Evolutionary conservation across 2,113 vertebrate genomes (phyloP), one percentile per base, ranked within the genome.

Genomic region (Cyrtonyx montezumae): DNA sequence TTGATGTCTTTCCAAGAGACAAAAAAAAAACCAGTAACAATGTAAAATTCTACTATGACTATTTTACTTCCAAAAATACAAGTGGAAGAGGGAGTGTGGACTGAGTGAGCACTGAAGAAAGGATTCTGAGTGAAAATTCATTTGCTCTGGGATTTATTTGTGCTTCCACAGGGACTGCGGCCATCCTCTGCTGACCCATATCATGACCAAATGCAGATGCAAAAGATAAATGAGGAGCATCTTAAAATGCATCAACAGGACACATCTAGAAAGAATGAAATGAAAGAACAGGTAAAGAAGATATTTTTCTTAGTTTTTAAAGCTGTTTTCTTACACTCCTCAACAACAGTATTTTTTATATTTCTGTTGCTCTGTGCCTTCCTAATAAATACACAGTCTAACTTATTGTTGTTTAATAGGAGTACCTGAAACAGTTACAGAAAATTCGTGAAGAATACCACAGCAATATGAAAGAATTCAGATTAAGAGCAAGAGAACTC

Each of bases 361-460:
- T 2, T 67, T 42, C 67, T 76, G 34, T 51, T 70, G 87, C 34
- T 71, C 7, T 65, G 51, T 51, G 28, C 74, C 42, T 75, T 83
- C 79, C 11, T 75, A 55, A 77, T 61, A 32, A 4, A 23, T 32
- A 43, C 8, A 7, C 56, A 14, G 66, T 84, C 55, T 67, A 51
- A 68, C 19, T 20, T 68, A n/a, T 13, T 76, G 46, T 84, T 97
- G 17, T 85, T 90, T 95, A 69, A 82, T 62, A 99, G 99, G 98
- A 99, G 65, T 99, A 99, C 79, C 96, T 99, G 86, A 96, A 96
- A 82, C 98, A 99, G 89, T 83, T 99, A 79, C 96, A 98, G 75
- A 91, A 97, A 91, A 99, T 99, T 95, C 97, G 99, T 43, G 97
- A 98, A 61, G 98, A 98, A 89, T 99, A 99, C 96, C 98, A 98